Evolutionary conservation across 2,797 vertebrate species (phyloP), one percentile per base, ranked within the genome.

Genomic region (Pseudopleuronectes americanus): DNA sequence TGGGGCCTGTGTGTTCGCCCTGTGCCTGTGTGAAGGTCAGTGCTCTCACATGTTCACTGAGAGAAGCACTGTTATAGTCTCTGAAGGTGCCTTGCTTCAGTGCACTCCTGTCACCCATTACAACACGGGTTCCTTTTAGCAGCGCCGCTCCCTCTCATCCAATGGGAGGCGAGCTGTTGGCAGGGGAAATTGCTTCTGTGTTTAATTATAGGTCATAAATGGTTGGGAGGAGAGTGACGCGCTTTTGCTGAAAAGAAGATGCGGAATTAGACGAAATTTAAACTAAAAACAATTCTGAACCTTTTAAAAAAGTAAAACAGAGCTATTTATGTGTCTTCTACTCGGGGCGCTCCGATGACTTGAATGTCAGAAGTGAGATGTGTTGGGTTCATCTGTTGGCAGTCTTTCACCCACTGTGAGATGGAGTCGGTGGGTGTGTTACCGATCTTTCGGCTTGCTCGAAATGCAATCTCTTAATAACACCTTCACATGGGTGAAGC

Each of bases 391-490:
- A 81, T 88, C 79, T 81, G 51, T 10, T 71, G 66, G 70, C 82
- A 64, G 69, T 74, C 64, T 74, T 59, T 87, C 70, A 52, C 69
- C 56, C 80, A 67, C 68, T 79, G 57, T 69, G 31, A 80, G 83
- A 83, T 58, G 22, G 68, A 86, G 77, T 69, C 72, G 54, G 68
- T 74, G 70, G 68, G 73, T 85, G 61, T 80, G 80, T 83, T 84
- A 79, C 68, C 64, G 67, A 70, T 77, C 67, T 68, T 13, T 45
- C 64, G 64, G 65, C 57, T 76, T 47, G 60, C 74, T 85, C 8
- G 84, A 93, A 93, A 93, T 68, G 57, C 86, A 84, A 84, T 90
- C 88, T 86, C 81, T 91, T 88, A 92, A 90, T 92, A 87, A 90
- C 81, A 88, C 82, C 84, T 90, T 90, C 84, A 90, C 86, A 81